Conservation (phyloP, 2,113 vertebrate genomes). For the Antidorcas marsupialis region DNA sequence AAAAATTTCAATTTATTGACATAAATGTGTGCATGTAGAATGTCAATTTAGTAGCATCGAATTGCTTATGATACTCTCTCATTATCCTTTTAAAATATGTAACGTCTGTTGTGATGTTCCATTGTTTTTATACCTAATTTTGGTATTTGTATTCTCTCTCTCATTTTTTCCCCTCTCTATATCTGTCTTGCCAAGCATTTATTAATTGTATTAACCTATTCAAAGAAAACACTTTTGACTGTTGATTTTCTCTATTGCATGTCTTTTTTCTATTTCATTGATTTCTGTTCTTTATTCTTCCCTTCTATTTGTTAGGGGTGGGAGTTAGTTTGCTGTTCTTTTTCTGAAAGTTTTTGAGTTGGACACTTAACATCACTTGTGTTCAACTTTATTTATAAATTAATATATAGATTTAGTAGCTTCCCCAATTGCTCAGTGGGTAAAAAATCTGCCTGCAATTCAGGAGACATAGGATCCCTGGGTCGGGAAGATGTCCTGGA, state of each 20-base stretch:
- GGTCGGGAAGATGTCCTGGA: neutral
- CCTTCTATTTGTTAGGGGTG: neutral
- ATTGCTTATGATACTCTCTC: neutral
- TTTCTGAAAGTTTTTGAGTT: constrained; percentile 20
- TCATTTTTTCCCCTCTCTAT: neutral
- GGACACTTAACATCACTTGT: neutral
- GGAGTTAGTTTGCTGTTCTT: neutral
- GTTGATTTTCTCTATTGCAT: neutral
- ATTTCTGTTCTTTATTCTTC: neutral
- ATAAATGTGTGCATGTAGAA: neutral
- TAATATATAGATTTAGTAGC: neutral
- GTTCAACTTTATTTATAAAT: neutral
- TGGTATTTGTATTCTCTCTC: neutral
- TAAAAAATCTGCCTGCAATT: neutral
- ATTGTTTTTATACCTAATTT: neutral
- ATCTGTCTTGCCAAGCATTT: neutral
- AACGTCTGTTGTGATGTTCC: neutral
- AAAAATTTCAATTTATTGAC: neutral
- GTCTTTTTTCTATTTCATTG: neutral
- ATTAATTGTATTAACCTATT: neutral
- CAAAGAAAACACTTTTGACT: neutral
- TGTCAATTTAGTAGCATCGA: neutral
- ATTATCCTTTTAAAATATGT: neutral
- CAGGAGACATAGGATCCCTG: neutral
- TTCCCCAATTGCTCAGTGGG: neutral